A percentile compares a stretch with the other conserved stretches of the same genome.
Evolutionary conservation across 2,888 invertebrate species (phyloP).

Genomic region (Ctenicera cuprea): DNA sequence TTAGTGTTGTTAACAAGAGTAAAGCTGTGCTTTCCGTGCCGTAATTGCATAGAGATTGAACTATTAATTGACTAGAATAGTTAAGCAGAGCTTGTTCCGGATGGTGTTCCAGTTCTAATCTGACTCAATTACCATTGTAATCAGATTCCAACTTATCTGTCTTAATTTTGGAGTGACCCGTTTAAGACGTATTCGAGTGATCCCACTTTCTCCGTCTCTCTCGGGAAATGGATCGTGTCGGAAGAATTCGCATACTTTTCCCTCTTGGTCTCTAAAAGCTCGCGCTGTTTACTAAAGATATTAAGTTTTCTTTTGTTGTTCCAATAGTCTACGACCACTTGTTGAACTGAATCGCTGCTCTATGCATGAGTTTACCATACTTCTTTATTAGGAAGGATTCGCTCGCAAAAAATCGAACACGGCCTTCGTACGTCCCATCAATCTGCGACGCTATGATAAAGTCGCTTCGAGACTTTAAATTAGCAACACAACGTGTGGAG

Average conservation of each 20-base stretch:
- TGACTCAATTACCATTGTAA: slow-evolving; percentile 62
- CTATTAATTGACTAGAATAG: slow-evolving; percentile 62
- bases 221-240: slow-evolving; percentile 23
- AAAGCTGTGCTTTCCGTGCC: slow-evolving; percentile 54
- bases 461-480: slow-evolving; percentile 24
- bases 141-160: slow-evolving; percentile 57
- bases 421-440: slow-evolving; percentile 10
- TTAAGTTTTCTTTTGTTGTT: slow-evolving; percentile 52
- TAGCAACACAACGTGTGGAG: slow-evolving; percentile 27
- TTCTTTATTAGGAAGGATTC: slow-evolving; percentile 21
- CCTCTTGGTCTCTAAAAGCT: slow-evolving; percentile 34
- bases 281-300: slow-evolving; percentile 44
- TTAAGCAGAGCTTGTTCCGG: slow-evolving; percentile 54
- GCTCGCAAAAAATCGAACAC: slow-evolving; percentile 21
- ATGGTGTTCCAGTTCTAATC: slow-evolving; percentile 55
- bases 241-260: slow-evolving; percentile 35
- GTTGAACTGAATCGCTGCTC: slow-evolving; percentile 43
- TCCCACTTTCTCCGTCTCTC: background rate
- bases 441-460: slow-evolving; percentile 25
- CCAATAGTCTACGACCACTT: slow-evolving; percentile 49
- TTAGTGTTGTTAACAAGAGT: slow-evolving; percentile 56
- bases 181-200: slow-evolving; percentile 15
- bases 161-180: slow-evolving; percentile 45
- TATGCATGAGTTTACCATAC: slow-evolving; percentile 41
- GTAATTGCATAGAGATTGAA: slow-evolving; percentile 63